Base-by-base conservation (phyloP, 23 tunicate species). In the Aplidium turbinatum region DNA sequence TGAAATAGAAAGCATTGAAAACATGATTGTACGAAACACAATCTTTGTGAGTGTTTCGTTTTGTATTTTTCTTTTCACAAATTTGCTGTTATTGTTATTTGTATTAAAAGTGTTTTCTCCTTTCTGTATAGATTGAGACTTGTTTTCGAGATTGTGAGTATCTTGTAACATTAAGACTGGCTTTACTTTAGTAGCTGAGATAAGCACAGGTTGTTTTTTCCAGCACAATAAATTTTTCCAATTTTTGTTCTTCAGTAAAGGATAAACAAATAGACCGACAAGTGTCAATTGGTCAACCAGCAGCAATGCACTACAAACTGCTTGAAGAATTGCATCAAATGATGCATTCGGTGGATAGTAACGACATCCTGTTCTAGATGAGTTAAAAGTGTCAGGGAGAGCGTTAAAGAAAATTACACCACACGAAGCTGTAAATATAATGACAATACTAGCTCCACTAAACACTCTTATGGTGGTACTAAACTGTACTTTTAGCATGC, bases 201-300 rank as follows among this genome's bases (percentile, higher is more conserved):
- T n/a, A n/a, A n/a, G n/a, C n/a, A n/a, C n/a, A n/a, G n/a, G n/a
- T n/a, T n/a, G n/a, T n/a, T n/a, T n/a, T n/a, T n/a, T n/a, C n/a
- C n/a, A 4, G 4, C 60, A 23, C 6, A 61, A 25, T 9, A 23
- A 5, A 23, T 19, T 25, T 19, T 9, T 61, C 13, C 6, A 19
- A 3, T 32, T n/a, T n/a, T n/a, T n/a, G n/a, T n/a, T n/a, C n/a
- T 70, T 70, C 9, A 9, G 76, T 4, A 70, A 35, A 13, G 76
- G 76, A 22, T 70, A 70, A 47, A 70, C 23, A 29, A 70, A 70
- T 5, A 70, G 58, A 4, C 38, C 76, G 4, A 70, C 76, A 11
- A 70, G 58, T 20, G 38, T 47, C 47, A 31, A 26, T 70, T 70
- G 76, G 18, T 58, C 76, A 4, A 45, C 18, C 3, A 70, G 58